These are phyloP conservation scores for Vireo griseus DNA, from an alignment of 2,797 vertebrate genomes.

Conservation along the genomic window DNA sequence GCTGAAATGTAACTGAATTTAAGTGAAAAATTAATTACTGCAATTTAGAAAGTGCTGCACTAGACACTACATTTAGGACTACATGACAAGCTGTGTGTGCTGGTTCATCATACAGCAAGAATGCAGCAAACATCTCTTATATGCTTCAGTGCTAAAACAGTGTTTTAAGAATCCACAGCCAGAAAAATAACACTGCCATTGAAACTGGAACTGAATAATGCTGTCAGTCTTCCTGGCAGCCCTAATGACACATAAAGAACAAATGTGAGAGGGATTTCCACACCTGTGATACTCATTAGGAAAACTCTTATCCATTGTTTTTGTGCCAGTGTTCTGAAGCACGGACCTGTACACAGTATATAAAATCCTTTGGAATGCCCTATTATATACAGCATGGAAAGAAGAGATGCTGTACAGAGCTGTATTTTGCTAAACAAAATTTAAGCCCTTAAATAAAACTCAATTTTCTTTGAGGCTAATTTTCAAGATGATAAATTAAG, in stretches of 20 bases:
- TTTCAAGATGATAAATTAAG: background rate
- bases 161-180: background rate
- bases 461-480: background rate
- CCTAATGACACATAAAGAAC: background rate
- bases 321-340: background rate
- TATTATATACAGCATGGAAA: background rate
- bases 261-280: background rate
- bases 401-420: background rate
- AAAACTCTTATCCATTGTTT: background rate
- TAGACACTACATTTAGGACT: background rate
- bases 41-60: background rate
- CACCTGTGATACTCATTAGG: background rate
- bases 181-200: background rate
- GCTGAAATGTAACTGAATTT: background rate
- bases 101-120: background rate
- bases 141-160: background rate
- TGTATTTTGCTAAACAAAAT: background rate
- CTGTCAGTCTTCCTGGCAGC: background rate
- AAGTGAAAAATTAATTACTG: slow-evolving; percentile 22
- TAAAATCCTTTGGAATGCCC: background rate
- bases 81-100: background rate
- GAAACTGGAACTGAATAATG: background rate
- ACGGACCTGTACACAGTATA: background rate
- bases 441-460: background rate
- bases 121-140: background rate